Evolutionary conservation across 2,113 vertebrate genomes (phyloP), one percentile per base, ranked within the genome.

Genomic region (Scartelaos histophorus): DNA sequence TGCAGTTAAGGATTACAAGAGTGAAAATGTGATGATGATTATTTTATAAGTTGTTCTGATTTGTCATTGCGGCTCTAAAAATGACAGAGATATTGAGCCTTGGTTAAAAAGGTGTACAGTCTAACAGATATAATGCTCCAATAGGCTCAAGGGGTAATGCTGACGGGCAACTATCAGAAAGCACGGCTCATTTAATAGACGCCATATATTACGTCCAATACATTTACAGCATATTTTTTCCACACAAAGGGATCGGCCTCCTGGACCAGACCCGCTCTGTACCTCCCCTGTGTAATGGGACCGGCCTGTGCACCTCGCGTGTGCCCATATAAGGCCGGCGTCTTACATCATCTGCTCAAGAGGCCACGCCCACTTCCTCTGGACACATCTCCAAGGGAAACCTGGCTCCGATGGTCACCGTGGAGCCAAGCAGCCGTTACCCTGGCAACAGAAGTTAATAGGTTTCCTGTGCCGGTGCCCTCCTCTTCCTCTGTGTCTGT

Each of bases 391-490:
- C 92, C 92, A 74, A 82, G 83, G 91, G 91, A 90, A 87, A 90
- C 81, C 82, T 83, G 84, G 89, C 91, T 92, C 90, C 90, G 89
- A 81, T 84, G 76, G 92, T 57, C 88, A 92, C 88, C 88, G 84
- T 70, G 86, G 91, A 90, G 86, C 88, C 82, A 90, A 92, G 87
- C 87, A 91, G 88, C 88, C 83, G 92, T 94, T 93, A 87, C 93
- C 91, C 93, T 93, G 82, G 93, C 90, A 94, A 94, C 93, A 90
- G 88, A 91, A 91, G 86, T 92, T 64, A 92, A 90, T 90, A 79
- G 82, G 90, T 87, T 83, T 79, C 87, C 76, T 78, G 71, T 82
- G 80, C 70, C 43, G 81, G 54, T 78, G 85, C 78, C 79, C 82
- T 76, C 83, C 84, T 75, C 70, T 71, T 73, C 57, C 24, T 60